Conservation (phyloP, 2,113 vertebrate species). For the Myxocyprinus asiaticus region DNA sequence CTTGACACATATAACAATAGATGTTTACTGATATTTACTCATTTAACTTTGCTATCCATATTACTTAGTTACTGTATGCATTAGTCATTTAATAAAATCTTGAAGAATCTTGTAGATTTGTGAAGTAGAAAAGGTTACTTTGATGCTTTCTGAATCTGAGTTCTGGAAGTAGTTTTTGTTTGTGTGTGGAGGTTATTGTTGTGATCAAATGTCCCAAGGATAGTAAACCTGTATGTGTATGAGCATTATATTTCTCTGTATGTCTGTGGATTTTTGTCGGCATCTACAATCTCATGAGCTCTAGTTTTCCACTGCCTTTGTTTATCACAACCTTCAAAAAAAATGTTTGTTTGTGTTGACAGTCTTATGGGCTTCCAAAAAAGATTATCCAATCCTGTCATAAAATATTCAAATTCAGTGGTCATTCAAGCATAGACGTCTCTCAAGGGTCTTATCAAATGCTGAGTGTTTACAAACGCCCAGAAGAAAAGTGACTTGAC, state of each 20-base stretch:
- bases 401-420: conserved; percentile 67
- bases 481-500: conserved; percentile 67
- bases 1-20: conserved; percentile 17
- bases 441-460: conserved; percentile 64
- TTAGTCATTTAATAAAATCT: background rate
- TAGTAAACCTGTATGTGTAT: no score
- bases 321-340: conserved; percentile 13
- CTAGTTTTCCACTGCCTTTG: background rate
- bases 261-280: background rate
- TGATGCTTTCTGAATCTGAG: no score
- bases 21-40: conserved; percentile 15
- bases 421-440: conserved; percentile 63
- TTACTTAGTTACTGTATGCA: background rate
- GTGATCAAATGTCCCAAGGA: no score
- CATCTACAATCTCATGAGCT: conserved; percentile 14
- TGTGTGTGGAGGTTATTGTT: no score
- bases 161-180: no score
- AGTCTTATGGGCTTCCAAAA: conserved; percentile 35
- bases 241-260: background rate
- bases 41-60: conserved; percentile 20
- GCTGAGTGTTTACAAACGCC: conserved; percentile 75
- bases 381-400: conserved; percentile 43
- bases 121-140: no score
- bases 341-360: conserved; percentile 15
- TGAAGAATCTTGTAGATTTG: background rate